phyloP scores from a whole-genome alignment of 1,140 invertebrate species.

The Saccostrea echinata region DNA sequence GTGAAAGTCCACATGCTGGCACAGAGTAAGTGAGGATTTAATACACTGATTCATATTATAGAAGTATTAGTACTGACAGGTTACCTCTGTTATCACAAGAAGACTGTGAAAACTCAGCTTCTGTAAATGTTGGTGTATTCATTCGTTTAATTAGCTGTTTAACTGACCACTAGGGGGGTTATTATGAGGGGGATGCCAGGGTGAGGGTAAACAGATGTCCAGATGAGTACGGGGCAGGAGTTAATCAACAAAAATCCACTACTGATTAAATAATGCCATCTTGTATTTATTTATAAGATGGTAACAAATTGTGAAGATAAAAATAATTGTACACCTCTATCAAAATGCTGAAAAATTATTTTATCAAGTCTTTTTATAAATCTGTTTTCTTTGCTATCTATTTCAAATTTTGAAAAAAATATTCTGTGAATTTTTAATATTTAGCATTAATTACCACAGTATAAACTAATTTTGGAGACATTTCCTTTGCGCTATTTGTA shows the following conservation, averaged over 20 bases:
- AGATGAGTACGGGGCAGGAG: background rate
- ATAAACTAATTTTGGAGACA: too few relatives aligned
- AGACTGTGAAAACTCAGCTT: background rate
- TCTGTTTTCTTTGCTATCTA: too few relatives aligned
- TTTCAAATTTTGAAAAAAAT: too few relatives aligned
- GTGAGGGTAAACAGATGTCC: conserved; percentile 7
- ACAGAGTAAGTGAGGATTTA: background rate
- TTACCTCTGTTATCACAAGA: background rate
- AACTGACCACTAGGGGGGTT: conserved; percentile 7
- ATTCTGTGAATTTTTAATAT: too few relatives aligned
- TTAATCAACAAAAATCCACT: background rate
- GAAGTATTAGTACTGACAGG: background rate
- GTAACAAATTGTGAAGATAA: too few relatives aligned
- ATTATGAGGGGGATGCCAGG: conserved; percentile 10
- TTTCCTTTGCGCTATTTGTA: background rate
- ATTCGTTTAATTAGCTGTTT: conserved; percentile 24
- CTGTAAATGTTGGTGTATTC: conserved; percentile 20
- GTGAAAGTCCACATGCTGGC: background rate
- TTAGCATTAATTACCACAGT: too few relatives aligned
- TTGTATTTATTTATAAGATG: too few relatives aligned
- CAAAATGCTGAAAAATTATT: too few relatives aligned
- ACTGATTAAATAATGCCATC: background rate
- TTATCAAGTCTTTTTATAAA: too few relatives aligned
- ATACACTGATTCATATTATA: background rate
- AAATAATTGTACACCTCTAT: too few relatives aligned